Evolutionary conservation across 2,888 invertebrate genomes (phyloP).

Genomic region (Heliothis peltigera): DNA sequence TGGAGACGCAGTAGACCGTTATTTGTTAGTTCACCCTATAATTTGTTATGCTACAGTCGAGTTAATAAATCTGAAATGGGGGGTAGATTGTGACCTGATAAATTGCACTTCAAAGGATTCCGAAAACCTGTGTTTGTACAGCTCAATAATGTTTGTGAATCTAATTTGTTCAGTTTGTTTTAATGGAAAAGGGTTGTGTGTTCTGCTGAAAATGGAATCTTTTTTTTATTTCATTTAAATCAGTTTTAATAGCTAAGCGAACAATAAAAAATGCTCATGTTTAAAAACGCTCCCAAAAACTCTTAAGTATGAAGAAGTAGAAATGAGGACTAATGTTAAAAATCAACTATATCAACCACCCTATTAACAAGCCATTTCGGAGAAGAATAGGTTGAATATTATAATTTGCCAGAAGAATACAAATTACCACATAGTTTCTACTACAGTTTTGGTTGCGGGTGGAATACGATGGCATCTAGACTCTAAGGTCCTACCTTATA

Average conservation of each 20-base stretch:
- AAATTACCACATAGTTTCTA: too few relatives aligned
- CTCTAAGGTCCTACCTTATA: too few relatives aligned
- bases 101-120: constrained; percentile 50
- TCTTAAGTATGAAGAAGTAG: too few relatives aligned
- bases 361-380: too few relatives aligned
- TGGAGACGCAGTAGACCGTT: constrained; percentile 68
- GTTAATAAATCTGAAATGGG: constrained; percentile 58
- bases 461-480: too few relatives aligned
- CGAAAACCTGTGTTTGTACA: constrained; percentile 45
- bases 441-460: too few relatives aligned
- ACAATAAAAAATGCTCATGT: neutral
- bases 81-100: constrained; percentile 53
- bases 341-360: too few relatives aligned
- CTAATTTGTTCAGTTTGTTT: constrained; percentile 48
- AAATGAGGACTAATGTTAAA: too few relatives aligned
- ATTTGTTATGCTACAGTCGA: constrained; percentile 63
- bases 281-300: too few relatives aligned
- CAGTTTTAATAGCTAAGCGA: neutral
- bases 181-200: constrained; percentile 10
- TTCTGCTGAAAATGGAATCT: neutral
- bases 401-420: too few relatives aligned
- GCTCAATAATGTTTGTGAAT: constrained; percentile 38
- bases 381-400: too few relatives aligned
- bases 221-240: neutral
- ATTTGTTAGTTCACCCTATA: constrained; percentile 67